Evolutionary conservation across 2,888 invertebrate genomes (phyloP), one percentile per base, ranked within the genome.

Genomic region (Podabrus alpinus): DNA sequence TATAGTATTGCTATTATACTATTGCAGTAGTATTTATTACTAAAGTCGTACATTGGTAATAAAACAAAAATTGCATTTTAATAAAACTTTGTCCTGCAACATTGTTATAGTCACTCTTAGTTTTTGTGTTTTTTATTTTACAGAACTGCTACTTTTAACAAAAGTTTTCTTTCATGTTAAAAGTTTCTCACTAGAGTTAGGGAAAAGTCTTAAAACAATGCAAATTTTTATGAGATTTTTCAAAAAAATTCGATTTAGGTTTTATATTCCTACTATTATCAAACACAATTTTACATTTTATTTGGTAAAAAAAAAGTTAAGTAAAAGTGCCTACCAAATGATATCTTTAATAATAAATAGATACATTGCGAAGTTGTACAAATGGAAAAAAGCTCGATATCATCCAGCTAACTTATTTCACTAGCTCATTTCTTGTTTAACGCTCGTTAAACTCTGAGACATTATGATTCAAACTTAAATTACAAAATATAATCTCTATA

Each of bases 401-500:
- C 74, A 45, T 45, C n/a, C n/a, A 5, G 16, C 15, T 61, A 68
- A 66, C 66, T 66, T 59, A 59, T 66, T 67, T 73, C 67, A 68
- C 24, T 59, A 73, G 66, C 45, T 69, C 72, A 70, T 72, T 72
- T 72, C 67, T 64, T 75, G 75, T 73, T 76, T 76, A 76, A 73
- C 73, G 68, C 76, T 73, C 71, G 71, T 76, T 76, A 73, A 76
- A 76, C 71, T 75, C 45, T 45, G 72, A 73, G 77, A 77, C 78
- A 79, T 77, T 77, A 79, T 78, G 78, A 79, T 81, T 77, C 77
- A 77, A 81, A 81, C 79, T 80, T 79, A 77, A 80, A 81, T 81
- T 81, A 79, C 80, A 79, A 80, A 79, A 80, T 80, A 79, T 80
- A 79, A 81, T 80, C 73, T 76, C 76, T 79, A 79, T 80, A 78